phyloP scores from a whole-genome alignment of 2,888 invertebrate genomes.

The Tachina fera region DNA sequence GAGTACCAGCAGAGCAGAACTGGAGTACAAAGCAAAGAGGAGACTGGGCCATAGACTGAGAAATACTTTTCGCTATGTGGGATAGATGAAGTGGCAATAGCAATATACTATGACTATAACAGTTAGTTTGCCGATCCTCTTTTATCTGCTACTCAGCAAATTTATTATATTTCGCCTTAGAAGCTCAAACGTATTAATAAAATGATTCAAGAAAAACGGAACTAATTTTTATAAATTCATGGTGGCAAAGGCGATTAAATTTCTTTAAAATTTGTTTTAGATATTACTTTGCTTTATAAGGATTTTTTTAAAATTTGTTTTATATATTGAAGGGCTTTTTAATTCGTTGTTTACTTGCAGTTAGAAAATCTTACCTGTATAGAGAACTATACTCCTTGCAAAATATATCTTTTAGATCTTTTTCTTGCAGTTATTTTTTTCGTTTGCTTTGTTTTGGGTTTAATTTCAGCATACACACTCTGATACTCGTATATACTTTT shows the following conservation, averaged over 20 bases:
- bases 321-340: background rate
- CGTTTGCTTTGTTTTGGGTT: conserved; percentile 46
- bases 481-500: conserved; percentile 12
- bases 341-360: conserved; percentile 29
- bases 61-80: conserved; percentile 44
- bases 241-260: too few relatives aligned
- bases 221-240: too few relatives aligned
- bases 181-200: background rate
- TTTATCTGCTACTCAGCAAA: conserved; percentile 21
- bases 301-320: background rate
- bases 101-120: conserved; percentile 54
- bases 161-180: conserved; percentile 33
- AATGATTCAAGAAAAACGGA: too few relatives aligned
- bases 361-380: conserved; percentile 34
- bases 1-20: conserved; percentile 27
- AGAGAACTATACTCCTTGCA: conserved; percentile 17
- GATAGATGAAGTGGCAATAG: conserved; percentile 66
- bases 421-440: conserved; percentile 54
- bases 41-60: conserved; percentile 18
- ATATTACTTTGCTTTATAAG: background rate
- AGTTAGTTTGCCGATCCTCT: conserved; percentile 34
- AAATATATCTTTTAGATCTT: conserved; percentile 61
- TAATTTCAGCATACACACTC: conserved; percentile 33
- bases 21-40: background rate
- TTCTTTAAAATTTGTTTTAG: too few relatives aligned